Percentiles rank a stretch among this genome's conserved stretches.
These are phyloP conservation scores for Tragopan temminckii DNA, from an alignment of 2,797 vertebrate species.

Conservation along the genomic window DNA sequence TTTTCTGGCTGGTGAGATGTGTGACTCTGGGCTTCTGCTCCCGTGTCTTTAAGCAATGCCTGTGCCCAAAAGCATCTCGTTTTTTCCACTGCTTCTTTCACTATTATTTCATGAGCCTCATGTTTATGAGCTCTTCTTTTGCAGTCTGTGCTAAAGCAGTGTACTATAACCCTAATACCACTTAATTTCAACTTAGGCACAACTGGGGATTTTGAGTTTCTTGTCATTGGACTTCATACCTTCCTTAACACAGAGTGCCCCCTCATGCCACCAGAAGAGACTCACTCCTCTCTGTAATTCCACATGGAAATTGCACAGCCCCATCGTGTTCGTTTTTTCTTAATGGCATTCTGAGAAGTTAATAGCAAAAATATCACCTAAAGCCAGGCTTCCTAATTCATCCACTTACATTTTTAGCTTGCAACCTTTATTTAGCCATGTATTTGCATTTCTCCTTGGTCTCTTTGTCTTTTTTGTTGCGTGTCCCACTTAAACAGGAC, in stretches of 20 bases:
- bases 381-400: conserved; percentile 24
- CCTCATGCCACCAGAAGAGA: conserved; percentile 3
- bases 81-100: not conserved
- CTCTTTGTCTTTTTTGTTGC: not conserved
- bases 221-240: not conserved
- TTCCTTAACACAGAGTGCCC: not conserved
- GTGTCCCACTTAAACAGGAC: not conserved
- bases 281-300: conserved; percentile 19
- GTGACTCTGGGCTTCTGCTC: not conserved
- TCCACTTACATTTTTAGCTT: conserved; percentile 16
- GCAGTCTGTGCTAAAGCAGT: not conserved
- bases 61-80: not conserved
- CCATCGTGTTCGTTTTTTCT: not conserved
- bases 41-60: not conserved
- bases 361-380: conserved; percentile 13
- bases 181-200: not conserved
- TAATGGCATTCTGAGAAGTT: not conserved
- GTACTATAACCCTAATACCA: not conserved
- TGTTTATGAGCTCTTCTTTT: not conserved
- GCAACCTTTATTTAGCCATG: not conserved
- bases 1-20: not conserved
- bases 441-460: not conserved
- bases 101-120: not conserved
- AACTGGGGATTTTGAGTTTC: not conserved
- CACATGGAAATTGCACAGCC: conserved; percentile 44